Percentiles rank a stretch among this genome's conserved stretches.
Evolutionary conservation across 2,113 vertebrate genomes (phyloP).

Genomic region (Crocuta crocuta): DNA sequence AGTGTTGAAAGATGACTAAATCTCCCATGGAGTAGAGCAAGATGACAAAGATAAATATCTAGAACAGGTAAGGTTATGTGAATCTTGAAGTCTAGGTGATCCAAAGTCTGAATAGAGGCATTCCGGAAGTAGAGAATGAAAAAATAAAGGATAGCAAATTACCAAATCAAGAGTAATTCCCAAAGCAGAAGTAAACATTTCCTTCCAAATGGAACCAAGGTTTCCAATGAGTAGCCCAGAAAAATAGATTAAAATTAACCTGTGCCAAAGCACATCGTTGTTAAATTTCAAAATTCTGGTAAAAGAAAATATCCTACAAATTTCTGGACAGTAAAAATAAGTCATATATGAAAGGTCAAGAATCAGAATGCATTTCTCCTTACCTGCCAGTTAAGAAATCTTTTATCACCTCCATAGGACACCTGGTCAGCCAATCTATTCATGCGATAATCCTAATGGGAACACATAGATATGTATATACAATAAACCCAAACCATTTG

Average conservation of each 20-base stretch:
- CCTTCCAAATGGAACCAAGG: background rate
- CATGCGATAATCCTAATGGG: background rate
- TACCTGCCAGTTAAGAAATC: background rate
- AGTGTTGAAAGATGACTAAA: background rate
- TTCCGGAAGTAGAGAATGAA: background rate
- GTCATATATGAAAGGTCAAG: background rate
- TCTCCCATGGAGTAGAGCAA: background rate
- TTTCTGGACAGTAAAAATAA: background rate
- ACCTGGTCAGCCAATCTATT: background rate
- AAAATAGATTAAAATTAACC: background rate
- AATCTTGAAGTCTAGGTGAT: background rate
- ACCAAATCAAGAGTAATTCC: background rate
- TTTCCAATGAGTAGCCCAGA: background rate
- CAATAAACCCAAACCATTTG: background rate
- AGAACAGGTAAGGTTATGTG: background rate
- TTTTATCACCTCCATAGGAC: background rate
- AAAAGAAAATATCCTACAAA: background rate
- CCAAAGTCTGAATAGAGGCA: background rate
- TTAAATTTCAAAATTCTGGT: conserved; percentile 14
- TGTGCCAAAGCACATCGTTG: background rate
- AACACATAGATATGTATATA: background rate
- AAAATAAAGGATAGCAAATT: background rate
- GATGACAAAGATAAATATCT: background rate
- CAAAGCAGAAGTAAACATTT: conserved; percentile 6
- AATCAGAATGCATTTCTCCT: background rate